Conservation (phyloP, 2,113 vertebrate genomes). For the Condylura cristata region DNA sequence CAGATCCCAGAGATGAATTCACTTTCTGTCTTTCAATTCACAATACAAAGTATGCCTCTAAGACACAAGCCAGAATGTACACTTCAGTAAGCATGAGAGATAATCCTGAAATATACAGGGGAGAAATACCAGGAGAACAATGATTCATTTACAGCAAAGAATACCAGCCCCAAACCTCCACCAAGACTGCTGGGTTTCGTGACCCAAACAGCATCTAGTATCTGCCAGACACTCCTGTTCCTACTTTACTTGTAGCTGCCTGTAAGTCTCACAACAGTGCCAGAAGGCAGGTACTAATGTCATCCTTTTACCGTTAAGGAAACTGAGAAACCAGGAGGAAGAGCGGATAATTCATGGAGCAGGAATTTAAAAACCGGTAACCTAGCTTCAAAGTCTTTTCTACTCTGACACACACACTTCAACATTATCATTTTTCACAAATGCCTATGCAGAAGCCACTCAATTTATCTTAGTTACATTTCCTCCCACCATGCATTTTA, state of each 20-base stretch:
- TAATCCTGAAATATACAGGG: neutral
- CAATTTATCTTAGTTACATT: neutral
- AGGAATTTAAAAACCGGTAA: neutral
- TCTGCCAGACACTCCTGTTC: neutral
- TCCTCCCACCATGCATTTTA: neutral
- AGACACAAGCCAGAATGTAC: neutral
- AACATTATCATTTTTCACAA: neutral
- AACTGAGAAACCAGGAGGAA: neutral
- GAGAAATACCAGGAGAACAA: neutral
- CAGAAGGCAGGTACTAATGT: neutral
- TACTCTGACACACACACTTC: neutral
- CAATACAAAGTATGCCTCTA: neutral
- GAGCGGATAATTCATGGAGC: neutral
- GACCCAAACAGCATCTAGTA: neutral
- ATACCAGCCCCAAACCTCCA: neutral
- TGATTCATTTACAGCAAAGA: neutral
- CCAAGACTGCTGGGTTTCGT: neutral
- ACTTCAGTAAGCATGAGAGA: neutral
- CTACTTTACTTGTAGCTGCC: neutral
- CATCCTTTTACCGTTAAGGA: neutral
- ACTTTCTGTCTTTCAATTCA: slow-evolving; percentile 27
- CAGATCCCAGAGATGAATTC: neutral
- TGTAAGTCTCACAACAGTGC: neutral
- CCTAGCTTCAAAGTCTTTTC: neutral
- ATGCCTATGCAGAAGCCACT: neutral